phyloP scores from a whole-genome alignment of 92 coral and sea anemone species.

The Palythoa grandiflora region DNA sequence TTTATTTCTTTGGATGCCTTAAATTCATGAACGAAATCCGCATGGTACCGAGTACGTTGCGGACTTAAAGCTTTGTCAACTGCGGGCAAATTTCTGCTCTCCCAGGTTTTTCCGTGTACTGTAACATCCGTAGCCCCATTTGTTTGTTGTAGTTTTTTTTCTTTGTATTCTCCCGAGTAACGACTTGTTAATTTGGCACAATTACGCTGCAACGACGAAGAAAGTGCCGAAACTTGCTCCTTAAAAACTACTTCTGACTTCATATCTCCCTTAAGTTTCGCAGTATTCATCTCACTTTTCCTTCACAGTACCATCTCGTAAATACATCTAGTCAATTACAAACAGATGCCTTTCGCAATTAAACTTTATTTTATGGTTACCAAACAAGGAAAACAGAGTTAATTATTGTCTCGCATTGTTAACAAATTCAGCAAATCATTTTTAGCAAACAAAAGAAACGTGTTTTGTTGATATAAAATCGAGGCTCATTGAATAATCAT shows the following conservation, averaged over 20 bases:
- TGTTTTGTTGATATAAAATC: neutral
- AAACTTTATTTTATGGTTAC: neutral
- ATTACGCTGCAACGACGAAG: conserved; percentile 48
- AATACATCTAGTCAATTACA: neutral
- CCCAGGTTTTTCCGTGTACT: conserved; percentile 46
- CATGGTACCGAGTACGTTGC: neutral
- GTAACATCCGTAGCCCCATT: conserved; percentile 40
- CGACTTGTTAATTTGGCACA: conserved; percentile 65
- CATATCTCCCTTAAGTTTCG: neutral
- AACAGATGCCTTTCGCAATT: neutral
- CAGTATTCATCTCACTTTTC: neutral
- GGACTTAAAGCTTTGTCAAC: conserved; percentile 3
- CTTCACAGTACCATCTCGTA: neutral
- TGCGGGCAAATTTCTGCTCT: conserved; percentile 33
- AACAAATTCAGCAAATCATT: conserved; percentile 23
- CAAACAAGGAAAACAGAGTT: conserved; percentile 25
- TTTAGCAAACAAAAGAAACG: conserved; percentile 32
- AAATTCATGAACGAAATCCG: neutral
- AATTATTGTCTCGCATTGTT: conserved; percentile 31
- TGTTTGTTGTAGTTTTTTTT: conserved; percentile 31
- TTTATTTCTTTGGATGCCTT: conserved; percentile 29
- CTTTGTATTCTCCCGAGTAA: conserved; percentile 50
- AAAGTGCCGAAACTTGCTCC: neutral
- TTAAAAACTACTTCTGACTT: neutral
- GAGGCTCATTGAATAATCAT: conserved; percentile 24